These are phyloP conservation scores for Caenorhabditis sp. DNA, from an alignment of 2,888 invertebrate genomes.

Conservation along the genomic window DNA sequence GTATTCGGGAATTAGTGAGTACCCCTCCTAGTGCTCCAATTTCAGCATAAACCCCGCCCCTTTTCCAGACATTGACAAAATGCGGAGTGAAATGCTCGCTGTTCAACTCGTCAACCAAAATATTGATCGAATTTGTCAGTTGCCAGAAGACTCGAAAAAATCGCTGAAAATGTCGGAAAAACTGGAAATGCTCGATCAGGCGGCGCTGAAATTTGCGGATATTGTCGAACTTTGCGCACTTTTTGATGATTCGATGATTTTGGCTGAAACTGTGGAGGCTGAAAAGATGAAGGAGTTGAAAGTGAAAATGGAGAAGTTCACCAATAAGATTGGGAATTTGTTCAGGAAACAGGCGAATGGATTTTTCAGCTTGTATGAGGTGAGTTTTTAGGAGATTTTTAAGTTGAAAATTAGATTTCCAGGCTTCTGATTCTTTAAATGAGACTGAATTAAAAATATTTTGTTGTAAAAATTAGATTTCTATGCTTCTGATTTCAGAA, in stretches of 20 bases:
- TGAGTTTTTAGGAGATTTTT: constrained; percentile 13
- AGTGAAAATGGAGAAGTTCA: constrained; percentile 24
- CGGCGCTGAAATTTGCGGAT: background rate
- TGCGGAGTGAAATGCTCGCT: constrained; percentile 12
- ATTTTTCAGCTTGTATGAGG: constrained; percentile 47
- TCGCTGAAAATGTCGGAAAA: constrained; percentile 12
- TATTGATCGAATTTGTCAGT: constrained; percentile 10
- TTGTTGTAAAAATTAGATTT: no score
- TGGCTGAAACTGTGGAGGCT: constrained; percentile 10
- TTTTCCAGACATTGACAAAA: constrained; percentile 20
- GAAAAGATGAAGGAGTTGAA: constrained; percentile 12
- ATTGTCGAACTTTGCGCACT: background rate
- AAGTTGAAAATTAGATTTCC: background rate
- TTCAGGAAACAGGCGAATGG: constrained; percentile 36
- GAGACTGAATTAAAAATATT: no score
- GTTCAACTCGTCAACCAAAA: constrained; percentile 8
- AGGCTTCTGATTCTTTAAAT: no score
- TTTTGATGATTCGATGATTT: constrained; percentile 25
- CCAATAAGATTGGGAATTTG: constrained; percentile 20
- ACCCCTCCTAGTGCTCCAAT: background rate
- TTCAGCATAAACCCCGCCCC: no score
- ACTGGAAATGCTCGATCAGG: background rate
- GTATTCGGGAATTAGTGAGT: constrained; percentile 23
- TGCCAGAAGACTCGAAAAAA: constrained; percentile 7
- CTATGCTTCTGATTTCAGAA: no score